These are phyloP conservation scores for Orgyia antiqua DNA, from an alignment of 2,888 invertebrate genomes.

Conservation along the genomic window DNA sequence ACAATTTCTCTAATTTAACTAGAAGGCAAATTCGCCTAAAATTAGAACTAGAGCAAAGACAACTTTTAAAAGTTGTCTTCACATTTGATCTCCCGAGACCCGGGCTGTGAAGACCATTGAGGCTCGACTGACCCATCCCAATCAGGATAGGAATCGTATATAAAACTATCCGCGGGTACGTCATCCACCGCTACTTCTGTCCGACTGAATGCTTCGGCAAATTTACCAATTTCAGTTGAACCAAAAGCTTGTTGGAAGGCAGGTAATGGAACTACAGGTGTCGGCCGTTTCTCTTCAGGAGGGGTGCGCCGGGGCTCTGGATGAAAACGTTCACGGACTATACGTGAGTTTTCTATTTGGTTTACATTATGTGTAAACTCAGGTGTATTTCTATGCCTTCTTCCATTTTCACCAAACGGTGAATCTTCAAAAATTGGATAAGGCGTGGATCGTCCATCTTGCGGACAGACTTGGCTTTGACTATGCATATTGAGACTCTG, in stretches of 20 bases:
- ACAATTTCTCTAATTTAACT: constrained; percentile 68
- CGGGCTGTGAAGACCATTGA: constrained; percentile 60
- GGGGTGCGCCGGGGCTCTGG: constrained; percentile 44
- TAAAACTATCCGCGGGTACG: constrained; percentile 51
- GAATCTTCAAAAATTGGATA: constrained; percentile 57
- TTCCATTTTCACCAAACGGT: constrained; percentile 40
- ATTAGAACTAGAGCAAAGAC: constrained; percentile 53
- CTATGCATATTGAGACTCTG: constrained; percentile 47
- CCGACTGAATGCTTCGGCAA: constrained; percentile 84
- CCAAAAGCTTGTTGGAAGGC: constrained; percentile 93
- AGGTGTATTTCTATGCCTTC: constrained; percentile 35
- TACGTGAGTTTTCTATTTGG: constrained; percentile 31
- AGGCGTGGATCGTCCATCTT: constrained; percentile 57
- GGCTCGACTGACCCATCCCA: constrained; percentile 61
- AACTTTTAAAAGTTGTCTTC: constrained; percentile 62
- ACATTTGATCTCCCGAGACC: constrained; percentile 65
- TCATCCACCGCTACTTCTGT: constrained; percentile 71
- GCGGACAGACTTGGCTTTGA: constrained; percentile 49
- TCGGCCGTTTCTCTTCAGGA: constrained; percentile 51
- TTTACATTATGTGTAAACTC: constrained; percentile 35
- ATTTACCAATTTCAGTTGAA: constrained; percentile 91
- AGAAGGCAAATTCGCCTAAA: constrained; percentile 55
- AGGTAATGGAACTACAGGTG: constrained; percentile 81
- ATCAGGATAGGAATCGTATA: constrained; percentile 61
- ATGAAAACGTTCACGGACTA: constrained; percentile 35